These are phyloP conservation scores for Selenia dentaria DNA, from an alignment of 2,888 invertebrate species.

Conservation along the genomic window DNA sequence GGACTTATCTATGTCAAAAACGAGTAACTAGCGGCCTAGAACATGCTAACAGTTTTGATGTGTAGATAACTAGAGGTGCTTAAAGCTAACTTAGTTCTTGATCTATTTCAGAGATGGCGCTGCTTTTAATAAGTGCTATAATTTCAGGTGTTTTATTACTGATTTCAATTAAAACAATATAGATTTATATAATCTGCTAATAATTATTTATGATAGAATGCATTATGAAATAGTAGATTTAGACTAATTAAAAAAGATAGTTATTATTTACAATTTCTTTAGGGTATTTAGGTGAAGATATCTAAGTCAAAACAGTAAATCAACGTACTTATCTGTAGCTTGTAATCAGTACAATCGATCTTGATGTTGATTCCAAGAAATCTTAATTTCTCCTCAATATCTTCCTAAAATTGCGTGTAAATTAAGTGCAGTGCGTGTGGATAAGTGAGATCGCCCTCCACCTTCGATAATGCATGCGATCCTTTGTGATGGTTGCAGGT, in stretches of 20 bases:
- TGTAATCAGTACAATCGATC: too few species aligned
- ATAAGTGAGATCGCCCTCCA: constrained; percentile 43
- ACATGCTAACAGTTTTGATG: too few species aligned
- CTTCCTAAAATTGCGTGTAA: constrained; percentile 36
- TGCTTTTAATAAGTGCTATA: constrained; percentile 19
- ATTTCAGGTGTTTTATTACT: too few species aligned
- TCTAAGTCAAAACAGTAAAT: too few species aligned
- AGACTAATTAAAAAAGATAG: too few species aligned
- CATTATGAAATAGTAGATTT: too few species aligned
- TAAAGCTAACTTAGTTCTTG: constrained; percentile 23
- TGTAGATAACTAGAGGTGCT: neutral
- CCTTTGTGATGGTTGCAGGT: constrained; percentile 9
- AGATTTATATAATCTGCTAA: too few species aligned
- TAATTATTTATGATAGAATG: too few species aligned
- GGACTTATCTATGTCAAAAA: constrained; percentile 40
- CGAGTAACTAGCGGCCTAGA: constrained; percentile 38
- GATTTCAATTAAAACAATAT: too few species aligned
- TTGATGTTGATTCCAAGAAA: neutral
- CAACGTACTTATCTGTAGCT: too few species aligned
- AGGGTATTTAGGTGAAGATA: too few species aligned
- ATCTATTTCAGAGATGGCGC: constrained; percentile 55
- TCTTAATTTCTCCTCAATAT: constrained; percentile 12
- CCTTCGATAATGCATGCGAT: constrained; percentile 40
- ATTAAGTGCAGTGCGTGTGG: constrained; percentile 45
- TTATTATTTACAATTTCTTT: too few species aligned